These are phyloP conservation scores for Coenonympha arcania DNA, from an alignment of 2,888 invertebrate species.

Conservation along the genomic window DNA sequence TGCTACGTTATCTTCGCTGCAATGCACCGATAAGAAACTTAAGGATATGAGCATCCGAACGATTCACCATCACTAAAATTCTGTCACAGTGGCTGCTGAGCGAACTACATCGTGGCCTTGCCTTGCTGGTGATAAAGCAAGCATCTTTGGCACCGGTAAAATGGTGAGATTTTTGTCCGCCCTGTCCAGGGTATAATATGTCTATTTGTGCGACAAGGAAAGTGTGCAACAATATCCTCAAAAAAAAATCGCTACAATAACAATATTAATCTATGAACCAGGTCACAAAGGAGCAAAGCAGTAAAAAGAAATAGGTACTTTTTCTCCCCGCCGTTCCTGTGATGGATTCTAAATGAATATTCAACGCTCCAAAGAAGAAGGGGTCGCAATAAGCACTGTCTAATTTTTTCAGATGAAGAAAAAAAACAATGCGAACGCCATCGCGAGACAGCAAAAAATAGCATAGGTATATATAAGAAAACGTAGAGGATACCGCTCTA, in stretches of 20 bases:
- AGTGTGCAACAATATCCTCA: neutral
- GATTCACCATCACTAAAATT: no score
- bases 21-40: no score
- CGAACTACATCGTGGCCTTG: no score
- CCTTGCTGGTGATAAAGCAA: no score
- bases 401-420: conserved; percentile 54
- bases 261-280: conserved; percentile 29
- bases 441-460: conserved; percentile 63
- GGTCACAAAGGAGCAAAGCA: conserved; percentile 48
- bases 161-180: no score
- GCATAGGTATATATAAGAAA: conserved; percentile 71
- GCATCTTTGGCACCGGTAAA: no score
- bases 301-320: conserved; percentile 46
- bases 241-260: no score
- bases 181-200: no score
- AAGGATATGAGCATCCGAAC: no score
- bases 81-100: no score
- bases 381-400: conserved; percentile 55
- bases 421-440: conserved; percentile 58
- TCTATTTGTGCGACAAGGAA: no score
- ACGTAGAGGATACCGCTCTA: conserved; percentile 63
- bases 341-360: conserved; percentile 70
- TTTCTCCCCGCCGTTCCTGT: conserved; percentile 57
- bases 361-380: conserved; percentile 62
- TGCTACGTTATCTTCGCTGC: neutral